A percentile compares a stretch with the other conserved stretches of the same genome.
Conservation (phyloP, 2,113 vertebrate species). For the Lichenostomus cassidix region DNA sequence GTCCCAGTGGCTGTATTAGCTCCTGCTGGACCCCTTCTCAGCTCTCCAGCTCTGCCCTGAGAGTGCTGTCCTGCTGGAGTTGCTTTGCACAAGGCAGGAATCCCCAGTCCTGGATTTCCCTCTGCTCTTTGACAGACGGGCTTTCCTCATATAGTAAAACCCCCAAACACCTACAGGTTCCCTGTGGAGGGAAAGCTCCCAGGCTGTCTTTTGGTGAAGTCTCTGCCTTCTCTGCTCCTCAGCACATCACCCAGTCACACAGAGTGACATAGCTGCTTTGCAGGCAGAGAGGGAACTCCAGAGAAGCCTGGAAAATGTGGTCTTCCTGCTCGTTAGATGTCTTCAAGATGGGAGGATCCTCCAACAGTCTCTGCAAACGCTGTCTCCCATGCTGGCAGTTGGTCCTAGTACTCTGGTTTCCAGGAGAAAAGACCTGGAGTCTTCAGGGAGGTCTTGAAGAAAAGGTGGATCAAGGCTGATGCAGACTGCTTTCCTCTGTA, state of each 20-base stretch:
- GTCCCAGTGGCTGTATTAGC: background rate
- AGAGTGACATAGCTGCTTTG: background rate
- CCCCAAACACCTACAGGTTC: background rate
- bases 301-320: background rate
- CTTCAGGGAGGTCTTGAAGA: background rate
- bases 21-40: background rate
- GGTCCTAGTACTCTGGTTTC: background rate
- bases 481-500: background rate
- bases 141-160: background rate
- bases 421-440: background rate
- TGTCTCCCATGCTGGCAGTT: background rate
- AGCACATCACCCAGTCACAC: background rate
- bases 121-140: background rate
- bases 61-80: background rate
- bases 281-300: background rate
- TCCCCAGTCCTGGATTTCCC: background rate
- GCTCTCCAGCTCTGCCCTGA: background rate
- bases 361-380: background rate
- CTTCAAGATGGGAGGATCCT: background rate
- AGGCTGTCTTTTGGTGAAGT: background rate
- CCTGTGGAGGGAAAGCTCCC: background rate
- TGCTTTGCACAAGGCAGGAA: background rate
- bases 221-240: background rate
- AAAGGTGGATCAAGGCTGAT: background rate
- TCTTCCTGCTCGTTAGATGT: background rate